Evolutionary conservation across 2,888 invertebrate species (phyloP).

Genomic region (Leptarthrus brevirostris): DNA sequence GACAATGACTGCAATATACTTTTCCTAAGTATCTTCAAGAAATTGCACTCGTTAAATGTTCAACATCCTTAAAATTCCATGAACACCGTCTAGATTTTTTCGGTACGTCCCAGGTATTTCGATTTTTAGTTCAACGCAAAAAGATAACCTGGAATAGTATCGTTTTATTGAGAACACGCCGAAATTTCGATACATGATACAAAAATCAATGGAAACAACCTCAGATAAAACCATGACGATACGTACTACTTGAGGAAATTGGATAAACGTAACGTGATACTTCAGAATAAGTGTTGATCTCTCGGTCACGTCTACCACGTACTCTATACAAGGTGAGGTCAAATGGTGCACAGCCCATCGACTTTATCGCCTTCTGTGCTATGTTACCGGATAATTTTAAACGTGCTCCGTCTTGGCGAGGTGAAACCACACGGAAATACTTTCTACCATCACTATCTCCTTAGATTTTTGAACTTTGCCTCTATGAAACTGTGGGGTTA

Average conservation of each 20-base stretch:
- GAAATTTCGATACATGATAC: conserved; percentile 19
- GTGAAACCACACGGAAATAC: background rate
- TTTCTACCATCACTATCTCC: background rate
- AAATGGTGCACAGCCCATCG: conserved; percentile 50
- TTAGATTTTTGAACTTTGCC: background rate
- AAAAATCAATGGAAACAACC: conserved; percentile 45
- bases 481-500: background rate
- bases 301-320: conserved; percentile 48
- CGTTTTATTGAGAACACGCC: conserved; percentile 19
- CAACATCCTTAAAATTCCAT: too few relatives aligned
- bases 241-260: conserved; percentile 45
- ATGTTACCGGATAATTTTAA: conserved; percentile 17
- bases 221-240: conserved; percentile 39
- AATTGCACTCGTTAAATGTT: too few relatives aligned
- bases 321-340: conserved; percentile 42
- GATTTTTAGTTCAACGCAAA: background rate
- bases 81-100: too few relatives aligned
- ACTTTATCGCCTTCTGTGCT: conserved; percentile 27
- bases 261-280: conserved; percentile 48
- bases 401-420: background rate
- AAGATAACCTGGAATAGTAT: background rate
- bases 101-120: background rate
- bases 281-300: conserved; percentile 42
- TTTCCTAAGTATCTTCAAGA: too few relatives aligned
- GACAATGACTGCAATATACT: too few relatives aligned